A percentile compares a stretch with the other conserved stretches of the same genome.
Evolutionary conservation across 2,888 invertebrate species (phyloP).

Genomic region (Sphaerophoria taeniata): DNA sequence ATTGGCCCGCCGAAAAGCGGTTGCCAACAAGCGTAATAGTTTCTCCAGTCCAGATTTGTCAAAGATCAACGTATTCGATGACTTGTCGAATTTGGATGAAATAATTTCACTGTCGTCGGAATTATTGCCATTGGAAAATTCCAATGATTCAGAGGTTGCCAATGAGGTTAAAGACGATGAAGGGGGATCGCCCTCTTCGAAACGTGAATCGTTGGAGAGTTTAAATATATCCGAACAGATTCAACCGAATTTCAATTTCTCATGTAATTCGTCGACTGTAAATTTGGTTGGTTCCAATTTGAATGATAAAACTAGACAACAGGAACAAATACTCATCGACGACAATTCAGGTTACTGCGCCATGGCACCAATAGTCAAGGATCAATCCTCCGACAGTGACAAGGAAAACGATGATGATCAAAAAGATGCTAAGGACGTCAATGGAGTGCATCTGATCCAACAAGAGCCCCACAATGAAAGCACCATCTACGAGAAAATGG

Average conservation of each 20-base stretch:
- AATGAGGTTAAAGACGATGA: not conserved
- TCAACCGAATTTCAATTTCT: slow-evolving; percentile 82
- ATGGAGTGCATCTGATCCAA: not conserved
- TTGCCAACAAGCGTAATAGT: slow-evolving; percentile 80
- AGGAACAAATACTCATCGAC: slow-evolving; percentile 77
- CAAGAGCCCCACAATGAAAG: slow-evolving; percentile 75
- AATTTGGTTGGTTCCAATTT: slow-evolving; percentile 82
- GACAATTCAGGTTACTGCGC: slow-evolving; percentile 82
- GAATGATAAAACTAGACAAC: slow-evolving; percentile 75
- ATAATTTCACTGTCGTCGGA: slow-evolving; percentile 77
- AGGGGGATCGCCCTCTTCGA: slow-evolving; percentile 18
- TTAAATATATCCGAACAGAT: slow-evolving; percentile 81
- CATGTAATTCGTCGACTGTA: slow-evolving; percentile 81
- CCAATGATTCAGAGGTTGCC: slow-evolving; percentile 76
- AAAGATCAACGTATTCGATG: slow-evolving; percentile 79
- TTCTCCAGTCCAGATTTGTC: slow-evolving; percentile 82
- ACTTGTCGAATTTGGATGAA: slow-evolving; percentile 73
- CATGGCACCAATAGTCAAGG: slow-evolving; percentile 81
- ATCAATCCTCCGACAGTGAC: slow-evolving; percentile 65
- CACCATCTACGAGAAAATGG: slow-evolving; percentile 80
- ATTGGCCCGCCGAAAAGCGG: slow-evolving; percentile 39
- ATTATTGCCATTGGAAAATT: slow-evolving; percentile 74
- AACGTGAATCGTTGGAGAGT: slow-evolving; percentile 77
- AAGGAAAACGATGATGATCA: slow-evolving; percentile 71
- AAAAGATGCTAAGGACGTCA: slow-evolving; percentile 52